Percentiles rank a stretch among this genome's conserved stretches.
Conservation (phyloP, 2,888 invertebrate species). For the Strigamia crassipes region DNA sequence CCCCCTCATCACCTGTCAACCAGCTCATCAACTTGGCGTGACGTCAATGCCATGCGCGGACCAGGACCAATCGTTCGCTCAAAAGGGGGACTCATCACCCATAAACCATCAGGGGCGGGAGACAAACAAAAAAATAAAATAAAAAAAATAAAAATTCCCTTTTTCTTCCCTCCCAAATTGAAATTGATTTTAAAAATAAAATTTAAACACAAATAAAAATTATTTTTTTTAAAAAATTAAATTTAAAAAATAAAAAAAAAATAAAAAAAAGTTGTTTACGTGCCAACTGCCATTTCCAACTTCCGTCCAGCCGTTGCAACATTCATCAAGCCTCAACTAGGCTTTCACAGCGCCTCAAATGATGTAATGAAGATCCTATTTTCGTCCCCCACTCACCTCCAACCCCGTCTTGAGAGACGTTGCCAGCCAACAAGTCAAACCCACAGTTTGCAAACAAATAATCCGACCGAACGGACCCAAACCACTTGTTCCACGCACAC, state of each 20-base stretch:
- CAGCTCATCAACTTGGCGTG: not conserved
- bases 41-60: not conserved
- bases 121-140: not conserved
- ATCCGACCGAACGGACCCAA: not conserved
- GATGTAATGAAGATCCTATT: not conserved
- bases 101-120: not conserved
- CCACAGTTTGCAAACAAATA: not conserved
- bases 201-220: no score
- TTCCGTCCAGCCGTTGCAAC: constrained; percentile 4
- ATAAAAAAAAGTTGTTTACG: not conserved
- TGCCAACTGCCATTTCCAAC: not conserved
- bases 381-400: not conserved
- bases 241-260: not conserved
- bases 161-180: not conserved
- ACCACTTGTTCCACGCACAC: not conserved
- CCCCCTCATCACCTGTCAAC: constrained; percentile 4
- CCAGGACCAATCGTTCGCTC: constrained; percentile 4
- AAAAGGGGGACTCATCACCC: not conserved
- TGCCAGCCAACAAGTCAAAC: not conserved
- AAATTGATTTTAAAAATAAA: not conserved
- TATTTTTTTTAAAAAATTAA: not conserved
- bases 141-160: not conserved
- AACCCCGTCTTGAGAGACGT: not conserved
- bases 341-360: not conserved
- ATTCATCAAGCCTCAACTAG: constrained; percentile 1